A percentile compares a stretch with the other conserved stretches of the same genome.
Conservation (phyloP, 2,797 vertebrate species). For the Amphiprion clarkii region DNA sequence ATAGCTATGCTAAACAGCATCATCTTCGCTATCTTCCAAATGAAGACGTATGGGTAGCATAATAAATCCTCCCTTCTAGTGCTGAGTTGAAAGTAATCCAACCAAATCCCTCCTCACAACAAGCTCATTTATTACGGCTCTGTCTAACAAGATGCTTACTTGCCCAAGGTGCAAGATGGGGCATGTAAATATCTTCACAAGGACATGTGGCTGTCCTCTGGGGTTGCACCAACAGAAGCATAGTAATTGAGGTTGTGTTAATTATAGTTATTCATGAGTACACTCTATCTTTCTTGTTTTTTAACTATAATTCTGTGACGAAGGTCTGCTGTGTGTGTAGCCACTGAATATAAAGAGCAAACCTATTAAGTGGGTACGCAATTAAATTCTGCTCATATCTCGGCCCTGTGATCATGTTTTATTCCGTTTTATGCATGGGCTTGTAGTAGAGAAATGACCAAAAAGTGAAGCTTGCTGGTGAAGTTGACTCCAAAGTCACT, state of each 20-base stretch:
- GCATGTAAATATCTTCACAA: constrained; percentile 73
- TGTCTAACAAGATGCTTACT: constrained; percentile 74
- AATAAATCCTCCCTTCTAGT: constrained; percentile 65
- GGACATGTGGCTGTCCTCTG: constrained; percentile 65
- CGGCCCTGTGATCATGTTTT: neutral
- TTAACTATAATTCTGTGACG: neutral
- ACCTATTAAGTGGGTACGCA: neutral
- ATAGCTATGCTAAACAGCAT: constrained; percentile 61
- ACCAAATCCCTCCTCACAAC: constrained; percentile 74
- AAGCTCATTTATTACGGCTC: constrained; percentile 68
- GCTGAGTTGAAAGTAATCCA: constrained; percentile 76
- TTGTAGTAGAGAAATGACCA: neutral
- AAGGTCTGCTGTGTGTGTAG: constrained; percentile 8
- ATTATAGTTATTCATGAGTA: constrained; percentile 59
- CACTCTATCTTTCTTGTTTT: constrained; percentile 32
- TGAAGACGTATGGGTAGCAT: constrained; percentile 62
- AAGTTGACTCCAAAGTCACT: neutral
- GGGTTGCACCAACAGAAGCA: constrained; percentile 52
- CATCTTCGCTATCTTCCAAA: constrained; percentile 60
- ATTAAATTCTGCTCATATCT: neutral
- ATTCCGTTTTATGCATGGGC: neutral
- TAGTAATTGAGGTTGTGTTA: constrained; percentile 57
- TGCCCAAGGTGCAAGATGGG: constrained; percentile 60
- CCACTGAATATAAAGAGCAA: constrained; percentile 11
- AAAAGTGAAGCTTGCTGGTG: too few relatives aligned